Evolutionary conservation across 2,797 vertebrate species (phyloP).

Genomic region (Ibycter americanus): DNA sequence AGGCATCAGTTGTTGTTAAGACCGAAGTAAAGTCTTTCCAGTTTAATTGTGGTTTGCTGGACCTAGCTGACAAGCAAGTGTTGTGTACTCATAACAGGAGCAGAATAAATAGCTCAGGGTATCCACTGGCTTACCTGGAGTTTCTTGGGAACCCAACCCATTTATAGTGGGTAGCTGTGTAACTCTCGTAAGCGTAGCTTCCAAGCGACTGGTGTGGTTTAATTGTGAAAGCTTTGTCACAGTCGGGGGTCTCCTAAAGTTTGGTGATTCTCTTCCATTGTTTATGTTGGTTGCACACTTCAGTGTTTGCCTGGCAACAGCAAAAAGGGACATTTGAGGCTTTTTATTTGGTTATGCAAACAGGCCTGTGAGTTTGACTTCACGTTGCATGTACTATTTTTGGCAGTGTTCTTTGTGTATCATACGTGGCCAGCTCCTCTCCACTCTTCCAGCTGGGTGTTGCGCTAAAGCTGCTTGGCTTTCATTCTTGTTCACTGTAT

Average conservation of each 20-base stretch:
- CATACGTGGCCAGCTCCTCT: not conserved
- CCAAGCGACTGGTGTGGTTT: no score
- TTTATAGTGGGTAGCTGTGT: not conserved
- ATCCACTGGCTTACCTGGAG: not conserved
- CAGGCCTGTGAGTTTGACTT: not conserved
- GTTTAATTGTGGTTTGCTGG: not conserved
- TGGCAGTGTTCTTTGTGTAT: not conserved
- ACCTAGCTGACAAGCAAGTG: not conserved
- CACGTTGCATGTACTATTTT: fast-evolving
- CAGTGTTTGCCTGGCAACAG: not conserved
- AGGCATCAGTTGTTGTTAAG: not conserved
- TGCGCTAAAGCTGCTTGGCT: not conserved
- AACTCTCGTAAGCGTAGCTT: fast-evolving
- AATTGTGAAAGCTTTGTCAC: not conserved
- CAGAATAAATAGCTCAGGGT: not conserved
- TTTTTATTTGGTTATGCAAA: not conserved
- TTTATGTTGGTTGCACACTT: not conserved
- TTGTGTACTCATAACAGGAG: not conserved
- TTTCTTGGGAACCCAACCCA: not conserved
- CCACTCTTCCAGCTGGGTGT: fast-evolving
- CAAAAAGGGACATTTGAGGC: not conserved
- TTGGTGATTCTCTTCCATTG: not conserved
- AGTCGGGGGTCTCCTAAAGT: not conserved
- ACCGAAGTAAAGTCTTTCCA: not conserved
- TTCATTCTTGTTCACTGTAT: not conserved